Percentiles rank a stretch among this genome's conserved stretches.
Evolutionary conservation across 1,140 invertebrate genomes (phyloP).

Genomic region (Diorhabda sublineata): DNA sequence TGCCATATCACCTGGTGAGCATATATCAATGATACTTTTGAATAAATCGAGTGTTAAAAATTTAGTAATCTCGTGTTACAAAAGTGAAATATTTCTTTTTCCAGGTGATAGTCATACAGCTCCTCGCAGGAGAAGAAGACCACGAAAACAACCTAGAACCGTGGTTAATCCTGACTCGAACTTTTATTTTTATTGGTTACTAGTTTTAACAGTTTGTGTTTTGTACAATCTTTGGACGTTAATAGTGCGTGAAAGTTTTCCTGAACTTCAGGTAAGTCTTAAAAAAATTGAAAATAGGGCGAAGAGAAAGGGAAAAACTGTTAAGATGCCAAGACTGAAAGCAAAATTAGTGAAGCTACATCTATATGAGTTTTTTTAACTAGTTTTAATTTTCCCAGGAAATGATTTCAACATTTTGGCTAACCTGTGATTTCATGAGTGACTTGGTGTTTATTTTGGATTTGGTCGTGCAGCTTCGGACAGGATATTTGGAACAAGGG

Average conservation of each 20-base stretch:
- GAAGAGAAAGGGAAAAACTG: no score
- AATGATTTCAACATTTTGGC: slow-evolving; percentile 69
- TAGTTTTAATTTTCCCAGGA: slow-evolving; percentile 47
- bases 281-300: background rate
- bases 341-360: no score
- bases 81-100: no score
- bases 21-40: no score
- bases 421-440: slow-evolving; percentile 74
- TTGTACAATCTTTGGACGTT: slow-evolving; percentile 94
- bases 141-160: slow-evolving; percentile 66
- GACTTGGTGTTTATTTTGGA: slow-evolving; percentile 85
- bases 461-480: slow-evolving; percentile 85
- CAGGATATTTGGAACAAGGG: slow-evolving; percentile 93
- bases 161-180: slow-evolving; percentile 94
- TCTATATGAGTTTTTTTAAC: no score
- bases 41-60: no score
- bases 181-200: slow-evolving; percentile 93
- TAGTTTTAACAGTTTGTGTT: slow-evolving; percentile 81
- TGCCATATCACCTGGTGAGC: no score
- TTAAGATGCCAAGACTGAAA: no score
- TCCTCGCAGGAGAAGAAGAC: slow-evolving; percentile 59
- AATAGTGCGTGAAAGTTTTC: slow-evolving; percentile 90
- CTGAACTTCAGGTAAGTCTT: slow-evolving; percentile 70
- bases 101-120: slow-evolving; percentile 50
- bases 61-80: no score